Evolutionary conservation across 2,797 vertebrate genomes (phyloP).

Genomic region (Poeciliopsis gracilis): DNA sequence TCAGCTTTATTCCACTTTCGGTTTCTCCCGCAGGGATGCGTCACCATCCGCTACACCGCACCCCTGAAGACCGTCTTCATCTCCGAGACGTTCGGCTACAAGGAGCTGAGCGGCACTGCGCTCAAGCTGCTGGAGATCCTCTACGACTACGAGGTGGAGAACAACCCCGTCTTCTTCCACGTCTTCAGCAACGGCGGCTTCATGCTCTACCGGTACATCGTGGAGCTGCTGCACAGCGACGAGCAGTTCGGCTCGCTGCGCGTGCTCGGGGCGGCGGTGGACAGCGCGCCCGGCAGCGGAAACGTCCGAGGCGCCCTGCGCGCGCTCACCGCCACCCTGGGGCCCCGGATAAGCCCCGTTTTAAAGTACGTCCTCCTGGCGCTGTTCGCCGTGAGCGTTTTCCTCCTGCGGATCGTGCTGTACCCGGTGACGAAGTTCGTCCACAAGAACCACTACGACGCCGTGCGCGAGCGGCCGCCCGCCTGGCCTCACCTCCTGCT

Average conservation of each 20-base stretch:
- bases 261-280: conserved; percentile 88
- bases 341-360: conserved; percentile 71
- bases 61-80: conserved; percentile 92
- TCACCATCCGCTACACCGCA: conserved; percentile 91
- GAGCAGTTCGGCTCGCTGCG: conserved; percentile 82
- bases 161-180: conserved; percentile 91
- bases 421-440: conserved; percentile 89
- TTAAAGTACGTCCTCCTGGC: conserved; percentile 83
- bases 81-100: conserved; percentile 90
- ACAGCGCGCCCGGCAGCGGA: conserved; percentile 89
- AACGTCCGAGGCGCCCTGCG: conserved; percentile 87
- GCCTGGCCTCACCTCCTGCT: conserved; percentile 93
- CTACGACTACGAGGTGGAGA: conserved; percentile 90
- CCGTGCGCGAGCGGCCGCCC: conserved; percentile 81
- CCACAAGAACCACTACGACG: conserved; percentile 90
- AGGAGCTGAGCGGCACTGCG: conserved; percentile 86
- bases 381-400: conserved; percentile 81
- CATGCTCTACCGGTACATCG: conserved; percentile 94
- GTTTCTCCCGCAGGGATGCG: conserved; percentile 84
- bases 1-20: not conserved
- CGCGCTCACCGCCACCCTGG: conserved; percentile 84
- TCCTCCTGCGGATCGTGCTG: conserved; percentile 84
- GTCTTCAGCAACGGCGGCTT: conserved; percentile 94
- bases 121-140: conserved; percentile 89
- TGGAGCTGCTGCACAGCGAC: conserved; percentile 84